Evolutionary conservation across 2,113 vertebrate species (phyloP), one percentile per base, ranked within the genome.

Genomic region (Nothobranchius furzeri): DNA sequence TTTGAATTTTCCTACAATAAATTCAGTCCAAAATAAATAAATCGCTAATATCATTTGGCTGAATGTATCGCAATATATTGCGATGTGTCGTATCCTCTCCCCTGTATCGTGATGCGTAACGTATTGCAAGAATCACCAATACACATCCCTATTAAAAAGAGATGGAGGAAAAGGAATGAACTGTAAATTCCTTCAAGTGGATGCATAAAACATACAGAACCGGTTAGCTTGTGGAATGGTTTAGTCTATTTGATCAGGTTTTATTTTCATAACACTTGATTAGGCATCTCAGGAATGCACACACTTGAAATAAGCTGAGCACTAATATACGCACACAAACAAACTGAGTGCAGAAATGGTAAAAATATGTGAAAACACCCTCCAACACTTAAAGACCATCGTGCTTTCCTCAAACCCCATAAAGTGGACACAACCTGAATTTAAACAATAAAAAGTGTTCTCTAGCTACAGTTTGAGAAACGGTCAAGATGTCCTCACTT

Each of bases 231-330:
- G 59, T 59, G 78, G 51, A 51, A 56, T 46, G 68, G 79, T 80
- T 85, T 74, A 74, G 73, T 69, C 70, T 67, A 71, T 58, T 72
- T 53, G 72, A 85, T 89, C 78, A 61, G 6, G 59, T 88, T 90
- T 85, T 81, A 85, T 73, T 86, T 75, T 78, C 51, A 84, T 79
- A 83, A 84, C 62, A 81, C 56, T 55, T 11, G 50, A 86, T 82
- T 70, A 68, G 55, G 61, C 60, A 48, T 68, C 77, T 64, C 53
- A 83, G 85, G 82, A 88, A 88, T 82, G 78, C 84, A 92, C 85
- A 0, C 90, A 85, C 60, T 36, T 7, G 30, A 30, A 30, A 30
- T 30, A 55, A 6, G 6, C 14, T 40, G 24, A 36, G 45, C 46
- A 40, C 40, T 48, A 47, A 69, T 45, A 37, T 52, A 92, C 61